Evolutionary conservation across 1,140 invertebrate genomes (phyloP).

Genomic region (Euura saliciscinereae): DNA sequence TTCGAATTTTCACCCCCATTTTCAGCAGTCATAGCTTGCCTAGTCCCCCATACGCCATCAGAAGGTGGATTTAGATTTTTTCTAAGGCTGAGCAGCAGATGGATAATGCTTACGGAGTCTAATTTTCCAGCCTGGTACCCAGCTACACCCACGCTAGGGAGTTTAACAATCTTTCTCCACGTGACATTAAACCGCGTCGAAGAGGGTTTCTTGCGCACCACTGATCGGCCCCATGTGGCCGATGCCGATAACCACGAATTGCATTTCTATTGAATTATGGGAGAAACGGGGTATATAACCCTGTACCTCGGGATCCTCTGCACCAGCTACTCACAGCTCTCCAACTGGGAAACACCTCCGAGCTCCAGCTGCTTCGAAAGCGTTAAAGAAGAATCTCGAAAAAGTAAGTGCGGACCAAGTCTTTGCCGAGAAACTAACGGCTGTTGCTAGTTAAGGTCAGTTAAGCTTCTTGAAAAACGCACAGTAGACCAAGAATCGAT

Average conservation of each 20-base stretch:
- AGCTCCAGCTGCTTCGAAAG: background rate
- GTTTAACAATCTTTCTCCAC: constrained; percentile 27
- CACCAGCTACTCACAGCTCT: constrained; percentile 37
- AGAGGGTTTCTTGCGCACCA: constrained; percentile 36
- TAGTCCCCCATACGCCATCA: too few relatives aligned
- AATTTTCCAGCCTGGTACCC: constrained; percentile 39
- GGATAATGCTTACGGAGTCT: background rate
- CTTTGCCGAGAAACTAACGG: background rate
- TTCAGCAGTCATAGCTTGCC: too few relatives aligned
- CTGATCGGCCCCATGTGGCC: constrained; percentile 49
- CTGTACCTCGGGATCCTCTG: constrained; percentile 18
- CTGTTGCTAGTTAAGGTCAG: background rate
- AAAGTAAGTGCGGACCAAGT: background rate
- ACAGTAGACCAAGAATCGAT: too few relatives aligned
- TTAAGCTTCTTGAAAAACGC: background rate
- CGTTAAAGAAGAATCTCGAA: too few relatives aligned
- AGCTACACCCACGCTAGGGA: constrained; percentile 11
- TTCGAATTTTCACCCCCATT: too few relatives aligned
- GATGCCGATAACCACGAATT: constrained; percentile 55
- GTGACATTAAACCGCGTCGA: constrained; percentile 16
- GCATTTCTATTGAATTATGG: constrained; percentile 51
- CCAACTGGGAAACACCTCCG: constrained; percentile 11
- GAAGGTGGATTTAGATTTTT: too few relatives aligned
- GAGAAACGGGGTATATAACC: constrained; percentile 44
- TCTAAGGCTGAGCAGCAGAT: too few relatives aligned